These are phyloP conservation scores for Tinamus guttatus DNA, from an alignment of 2,113 vertebrate genomes.

Conservation along the genomic window DNA sequence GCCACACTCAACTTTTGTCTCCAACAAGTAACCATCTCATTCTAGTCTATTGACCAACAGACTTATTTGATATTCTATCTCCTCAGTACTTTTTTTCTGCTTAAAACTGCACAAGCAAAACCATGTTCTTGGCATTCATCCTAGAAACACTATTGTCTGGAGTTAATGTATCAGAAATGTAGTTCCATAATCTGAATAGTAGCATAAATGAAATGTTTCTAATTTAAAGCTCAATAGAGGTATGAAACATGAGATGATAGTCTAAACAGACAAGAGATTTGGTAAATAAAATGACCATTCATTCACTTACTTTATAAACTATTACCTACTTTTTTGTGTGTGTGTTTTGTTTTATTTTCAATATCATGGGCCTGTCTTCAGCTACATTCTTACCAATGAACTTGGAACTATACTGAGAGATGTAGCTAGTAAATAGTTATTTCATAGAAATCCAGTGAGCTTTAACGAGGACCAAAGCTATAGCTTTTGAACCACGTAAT, in stretches of 20 bases:
- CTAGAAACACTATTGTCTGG: neutral
- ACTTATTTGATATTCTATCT: neutral
- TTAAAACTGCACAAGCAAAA: neutral
- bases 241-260: neutral
- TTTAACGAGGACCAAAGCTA: neutral
- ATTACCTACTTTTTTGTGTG: neutral
- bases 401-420: neutral
- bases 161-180: neutral
- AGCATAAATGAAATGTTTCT: neutral
- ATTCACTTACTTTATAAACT: neutral
- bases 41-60: neutral
- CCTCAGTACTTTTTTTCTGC: neutral
- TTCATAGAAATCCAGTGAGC: neutral
- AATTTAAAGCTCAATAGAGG: neutral
- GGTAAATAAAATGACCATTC: neutral
- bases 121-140: neutral
- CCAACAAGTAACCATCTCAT: neutral
- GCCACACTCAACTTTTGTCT: neutral
- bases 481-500: neutral
- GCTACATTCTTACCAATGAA: neutral
- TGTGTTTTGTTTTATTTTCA: neutral
- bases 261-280: neutral
- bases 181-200: neutral
- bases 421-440: neutral
- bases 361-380: neutral